phyloP scores from a whole-genome alignment of 2,888 invertebrate genomes.

The Spisula subtruncata region DNA sequence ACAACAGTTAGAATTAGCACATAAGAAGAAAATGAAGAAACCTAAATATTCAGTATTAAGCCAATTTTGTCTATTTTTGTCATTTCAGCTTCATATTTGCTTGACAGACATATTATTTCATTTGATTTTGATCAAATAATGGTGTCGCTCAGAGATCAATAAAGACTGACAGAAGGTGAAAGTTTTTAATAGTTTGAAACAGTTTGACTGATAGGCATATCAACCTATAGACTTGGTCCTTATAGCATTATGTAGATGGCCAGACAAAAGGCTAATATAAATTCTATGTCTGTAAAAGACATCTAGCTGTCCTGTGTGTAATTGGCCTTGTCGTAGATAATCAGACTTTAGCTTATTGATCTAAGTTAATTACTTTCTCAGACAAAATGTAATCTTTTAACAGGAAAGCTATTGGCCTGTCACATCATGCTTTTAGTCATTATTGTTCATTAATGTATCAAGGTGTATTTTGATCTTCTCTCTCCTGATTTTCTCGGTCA shows the following conservation, averaged over 20 bases:
- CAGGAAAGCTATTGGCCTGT: slow-evolving; percentile 21
- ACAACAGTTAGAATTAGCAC: too few species aligned
- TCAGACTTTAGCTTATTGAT: slow-evolving; percentile 25
- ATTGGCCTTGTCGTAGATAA: slow-evolving; percentile 44
- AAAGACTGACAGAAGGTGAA: background rate
- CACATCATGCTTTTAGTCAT: slow-evolving; percentile 19
- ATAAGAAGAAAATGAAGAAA: too few species aligned
- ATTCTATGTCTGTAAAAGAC: slow-evolving; percentile 39
- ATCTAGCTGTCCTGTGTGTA: slow-evolving; percentile 43
- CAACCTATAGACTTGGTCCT: background rate
- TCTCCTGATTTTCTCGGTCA: too few species aligned
- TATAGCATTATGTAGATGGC: background rate
- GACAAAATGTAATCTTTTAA: slow-evolving; percentile 30
- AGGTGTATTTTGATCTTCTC: too few species aligned
- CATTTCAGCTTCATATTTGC: too few species aligned
- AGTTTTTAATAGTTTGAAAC: background rate
- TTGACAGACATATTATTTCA: too few species aligned
- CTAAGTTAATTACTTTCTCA: slow-evolving; percentile 31
- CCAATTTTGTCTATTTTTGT: too few species aligned
- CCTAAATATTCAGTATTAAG: too few species aligned
- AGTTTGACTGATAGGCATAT: background rate
- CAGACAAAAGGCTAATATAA: slow-evolving; percentile 23
- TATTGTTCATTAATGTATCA: slow-evolving; percentile 9
- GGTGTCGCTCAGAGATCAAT: background rate
- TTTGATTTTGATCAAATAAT: too few species aligned